phyloP scores from a whole-genome alignment of 2,888 invertebrate species.

The Eupithecia vulgata region DNA sequence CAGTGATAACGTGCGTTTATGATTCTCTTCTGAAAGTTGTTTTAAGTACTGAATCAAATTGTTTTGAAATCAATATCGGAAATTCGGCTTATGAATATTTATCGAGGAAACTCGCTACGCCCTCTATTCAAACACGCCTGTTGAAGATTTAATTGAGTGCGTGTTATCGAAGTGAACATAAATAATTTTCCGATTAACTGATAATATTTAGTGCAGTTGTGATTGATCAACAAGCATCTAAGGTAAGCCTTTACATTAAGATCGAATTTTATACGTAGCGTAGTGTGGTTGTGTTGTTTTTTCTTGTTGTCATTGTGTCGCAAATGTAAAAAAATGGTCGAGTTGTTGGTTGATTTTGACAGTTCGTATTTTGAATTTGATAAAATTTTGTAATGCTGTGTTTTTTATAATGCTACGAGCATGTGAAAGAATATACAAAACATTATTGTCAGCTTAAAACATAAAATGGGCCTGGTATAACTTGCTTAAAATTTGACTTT shows the following conservation, averaged over 20 bases:
- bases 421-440: neutral
- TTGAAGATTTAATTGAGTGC: constrained; percentile 53
- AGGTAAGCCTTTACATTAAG: constrained; percentile 19
- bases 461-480: neutral
- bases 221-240: constrained; percentile 12
- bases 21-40: constrained; percentile 52
- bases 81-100: constrained; percentile 53
- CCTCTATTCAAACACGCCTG: constrained; percentile 49
- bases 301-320: neutral
- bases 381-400: neutral
- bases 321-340: neutral
- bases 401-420: neutral
- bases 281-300: neutral
- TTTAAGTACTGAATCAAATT: constrained; percentile 34
- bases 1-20: constrained; percentile 33
- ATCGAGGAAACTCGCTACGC: constrained; percentile 59
- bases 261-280: neutral
- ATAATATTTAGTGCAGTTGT: constrained; percentile 21
- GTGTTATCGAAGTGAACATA: constrained; percentile 48
- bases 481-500: neutral
- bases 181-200: constrained; percentile 22
- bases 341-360: neutral
- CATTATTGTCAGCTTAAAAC: neutral
- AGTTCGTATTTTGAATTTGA: neutral
- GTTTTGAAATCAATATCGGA: constrained; percentile 56